A percentile compares a stretch with the other conserved stretches of the same genome.
These are phyloP conservation scores for Gallirallus australis DNA, from an alignment of 2,797 vertebrate species.

Conservation along the genomic window DNA sequence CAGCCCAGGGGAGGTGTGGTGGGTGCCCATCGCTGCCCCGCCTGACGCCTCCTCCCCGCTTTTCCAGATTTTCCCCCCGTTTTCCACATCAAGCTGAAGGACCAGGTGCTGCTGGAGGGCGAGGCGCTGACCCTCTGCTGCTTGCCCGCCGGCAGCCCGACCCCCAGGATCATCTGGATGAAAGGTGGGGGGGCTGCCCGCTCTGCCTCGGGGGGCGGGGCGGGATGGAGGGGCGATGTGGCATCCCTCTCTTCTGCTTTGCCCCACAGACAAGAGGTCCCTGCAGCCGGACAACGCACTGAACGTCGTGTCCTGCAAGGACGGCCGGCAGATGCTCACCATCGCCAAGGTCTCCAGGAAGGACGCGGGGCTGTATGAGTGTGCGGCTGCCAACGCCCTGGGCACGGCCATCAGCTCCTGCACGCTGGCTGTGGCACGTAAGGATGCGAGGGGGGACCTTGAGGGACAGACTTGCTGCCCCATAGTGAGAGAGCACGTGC, in stretches of 20 bases:
- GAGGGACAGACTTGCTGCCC: not conserved
- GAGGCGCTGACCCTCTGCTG: conserved; percentile 96
- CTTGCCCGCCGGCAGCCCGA: conserved; percentile 93
- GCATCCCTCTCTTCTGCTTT: not conserved
- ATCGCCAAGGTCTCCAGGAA: conserved; percentile 90
- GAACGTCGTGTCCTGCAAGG: conserved; percentile 91
- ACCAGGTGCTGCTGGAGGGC: conserved; percentile 95
- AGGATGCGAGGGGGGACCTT: conserved; percentile 59
- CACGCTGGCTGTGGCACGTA: conserved; percentile 93
- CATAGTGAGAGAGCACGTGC: rapidly evolving
- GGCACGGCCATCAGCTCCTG: conserved; percentile 92
- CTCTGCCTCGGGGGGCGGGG: not conserved
- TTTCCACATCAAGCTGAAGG: conserved; percentile 98
- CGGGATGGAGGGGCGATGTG: no score
- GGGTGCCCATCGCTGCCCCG: not conserved
- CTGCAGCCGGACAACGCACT: conserved; percentile 86
- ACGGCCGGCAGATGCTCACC: conserved; percentile 94
- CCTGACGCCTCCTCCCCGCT: not conserved
- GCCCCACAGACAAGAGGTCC: conserved; percentile 87
- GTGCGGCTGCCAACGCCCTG: conserved; percentile 90
- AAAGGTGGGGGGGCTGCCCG: conserved; percentile 88
- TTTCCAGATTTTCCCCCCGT: conserved; percentile 92
- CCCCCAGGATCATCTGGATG: conserved; percentile 91
- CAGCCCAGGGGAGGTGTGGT: rapidly evolving
- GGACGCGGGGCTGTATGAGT: conserved; percentile 94